Percentiles rank a stretch among this genome's conserved stretches.
Conservation (phyloP, 1,140 invertebrate genomes). For the Ladona fulva region DNA sequence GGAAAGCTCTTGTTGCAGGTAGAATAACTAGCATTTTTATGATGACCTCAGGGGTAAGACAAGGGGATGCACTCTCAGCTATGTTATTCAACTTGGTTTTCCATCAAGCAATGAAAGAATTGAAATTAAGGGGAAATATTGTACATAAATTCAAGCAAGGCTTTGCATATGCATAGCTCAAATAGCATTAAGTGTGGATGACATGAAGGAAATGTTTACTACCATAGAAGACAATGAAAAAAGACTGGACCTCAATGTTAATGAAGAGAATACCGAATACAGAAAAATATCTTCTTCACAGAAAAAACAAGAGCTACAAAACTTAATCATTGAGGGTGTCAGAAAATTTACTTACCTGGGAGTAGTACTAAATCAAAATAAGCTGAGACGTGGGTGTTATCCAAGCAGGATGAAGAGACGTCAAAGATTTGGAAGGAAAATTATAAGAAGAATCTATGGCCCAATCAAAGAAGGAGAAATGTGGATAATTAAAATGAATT, state of each 20-base stretch:
- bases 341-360: not conserved
- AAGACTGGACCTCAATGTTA: not conserved
- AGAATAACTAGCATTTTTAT: not conserved
- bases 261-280: constrained; percentile 5
- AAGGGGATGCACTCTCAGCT: constrained; percentile 10
- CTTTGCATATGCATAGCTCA: constrained; percentile 12
- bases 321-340: not conserved
- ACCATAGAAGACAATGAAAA: not conserved
- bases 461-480: not conserved
- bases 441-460: not conserved
- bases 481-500: not conserved
- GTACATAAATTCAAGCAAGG: not conserved
- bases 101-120: not conserved
- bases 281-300: not conserved
- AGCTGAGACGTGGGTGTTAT: not conserved
- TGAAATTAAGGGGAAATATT: constrained; percentile 12
- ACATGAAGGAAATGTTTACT: not conserved
- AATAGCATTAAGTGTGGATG: not conserved
- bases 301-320: not conserved
- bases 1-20: not conserved
- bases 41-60: constrained; percentile 10
- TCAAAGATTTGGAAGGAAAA: not conserved
- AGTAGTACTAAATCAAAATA: not conserved
- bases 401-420: constrained; percentile 7
- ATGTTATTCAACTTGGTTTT: constrained; percentile 11